phyloP scores from a whole-genome alignment of 2,113 vertebrate species.

The Onychostoma macrolepis region DNA sequence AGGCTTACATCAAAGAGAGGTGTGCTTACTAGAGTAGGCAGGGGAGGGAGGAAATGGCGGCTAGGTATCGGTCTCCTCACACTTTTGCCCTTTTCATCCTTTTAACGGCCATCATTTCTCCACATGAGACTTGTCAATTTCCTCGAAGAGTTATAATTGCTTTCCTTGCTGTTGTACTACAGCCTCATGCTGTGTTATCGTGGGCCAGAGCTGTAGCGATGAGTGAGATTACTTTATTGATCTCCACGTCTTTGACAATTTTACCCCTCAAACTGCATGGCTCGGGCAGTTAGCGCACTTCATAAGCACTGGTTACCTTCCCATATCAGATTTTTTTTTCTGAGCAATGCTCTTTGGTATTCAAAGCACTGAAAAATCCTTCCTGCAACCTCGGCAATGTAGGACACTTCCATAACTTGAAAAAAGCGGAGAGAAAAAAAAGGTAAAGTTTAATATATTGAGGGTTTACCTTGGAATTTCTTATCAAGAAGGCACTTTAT shows the following conservation, averaged over 20 bases:
- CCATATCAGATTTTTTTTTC: constrained; percentile 10
- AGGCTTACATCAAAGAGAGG: constrained; percentile 53
- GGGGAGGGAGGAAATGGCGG: constrained; percentile 16
- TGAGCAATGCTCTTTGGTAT: constrained; percentile 26
- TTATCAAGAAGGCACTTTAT: background rate
- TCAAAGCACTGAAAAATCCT: constrained; percentile 17
- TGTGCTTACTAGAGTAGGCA: constrained; percentile 39
- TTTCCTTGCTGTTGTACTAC: constrained; percentile 51
- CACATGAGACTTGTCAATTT: constrained; percentile 55
- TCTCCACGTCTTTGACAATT: constrained; percentile 49
- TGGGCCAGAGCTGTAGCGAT: constrained; percentile 46
- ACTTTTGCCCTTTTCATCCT: constrained; percentile 58
- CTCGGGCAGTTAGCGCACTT: constrained; percentile 27
- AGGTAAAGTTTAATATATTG: background rate
- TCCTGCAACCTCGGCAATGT: background rate
- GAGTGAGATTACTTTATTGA: constrained; percentile 63
- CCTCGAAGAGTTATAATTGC: constrained; percentile 57
- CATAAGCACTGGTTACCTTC: constrained; percentile 31
- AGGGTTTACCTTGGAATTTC: background rate
- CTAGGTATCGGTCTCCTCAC: constrained; percentile 41
- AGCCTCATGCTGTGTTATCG: constrained; percentile 50
- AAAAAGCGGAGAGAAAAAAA: background rate
- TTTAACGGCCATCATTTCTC: constrained; percentile 54
- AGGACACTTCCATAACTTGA: background rate
- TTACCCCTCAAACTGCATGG: constrained; percentile 8